Conservation (phyloP, 2,113 vertebrate genomes). For the Thalassarche chlororhynchos region DNA sequence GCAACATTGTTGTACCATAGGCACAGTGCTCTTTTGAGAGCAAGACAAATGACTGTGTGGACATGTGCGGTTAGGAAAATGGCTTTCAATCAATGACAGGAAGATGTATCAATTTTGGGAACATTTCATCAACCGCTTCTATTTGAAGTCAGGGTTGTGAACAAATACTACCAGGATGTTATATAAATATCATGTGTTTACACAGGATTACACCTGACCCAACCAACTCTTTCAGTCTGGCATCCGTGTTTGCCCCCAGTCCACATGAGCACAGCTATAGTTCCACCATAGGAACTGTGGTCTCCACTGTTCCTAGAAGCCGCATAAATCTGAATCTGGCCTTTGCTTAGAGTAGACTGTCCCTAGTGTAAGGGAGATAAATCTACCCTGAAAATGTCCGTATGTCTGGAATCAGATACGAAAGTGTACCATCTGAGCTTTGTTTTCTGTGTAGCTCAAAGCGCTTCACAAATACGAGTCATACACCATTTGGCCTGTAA, state of each 20-base stretch:
- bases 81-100: background rate
- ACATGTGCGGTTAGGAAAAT: background rate
- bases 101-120: background rate
- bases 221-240: background rate
- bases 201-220: background rate
- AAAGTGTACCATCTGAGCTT: background rate
- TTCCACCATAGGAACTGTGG: background rate
- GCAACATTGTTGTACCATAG: background rate
- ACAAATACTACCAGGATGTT: background rate
- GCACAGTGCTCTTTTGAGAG: background rate
- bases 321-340: background rate
- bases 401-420: background rate
- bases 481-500: background rate
- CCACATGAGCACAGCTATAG: background rate
- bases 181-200: background rate
- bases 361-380: background rate
- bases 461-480: background rate
- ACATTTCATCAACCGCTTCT: background rate
- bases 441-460: background rate
- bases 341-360: background rate
- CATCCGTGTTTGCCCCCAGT: background rate
- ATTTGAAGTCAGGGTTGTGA: background rate
- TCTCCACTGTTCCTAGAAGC: background rate
- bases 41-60: background rate
- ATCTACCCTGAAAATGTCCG: background rate